Evolutionary conservation across 2,888 invertebrate genomes (phyloP), one percentile per base, ranked within the genome.

Genomic region (Argyra leucocephala): DNA sequence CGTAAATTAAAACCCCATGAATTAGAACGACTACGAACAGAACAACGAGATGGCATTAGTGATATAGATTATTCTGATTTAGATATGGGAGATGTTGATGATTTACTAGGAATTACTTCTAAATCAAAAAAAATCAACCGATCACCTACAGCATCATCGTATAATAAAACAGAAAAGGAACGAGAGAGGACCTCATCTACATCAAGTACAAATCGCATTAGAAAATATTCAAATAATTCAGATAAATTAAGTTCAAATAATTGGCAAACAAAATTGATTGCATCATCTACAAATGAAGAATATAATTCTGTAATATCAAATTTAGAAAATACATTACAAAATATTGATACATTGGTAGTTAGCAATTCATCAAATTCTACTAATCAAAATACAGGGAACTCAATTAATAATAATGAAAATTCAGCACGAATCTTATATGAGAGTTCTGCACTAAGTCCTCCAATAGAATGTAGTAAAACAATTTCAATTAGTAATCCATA

Each of bases 1-100:
- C 85, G 90, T 70, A 91, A 90, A 78, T 74, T 90, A 22, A 90
- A 89, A 75, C 83, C 85, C 0, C 85, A 86, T 70, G 86, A 86
- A 70, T 73, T 83, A 22, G 83, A 83, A 59, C 73, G 82, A 24
- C 71, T 76, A 68, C 76, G 74, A 9, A 71, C 71, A 22, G 76
- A 75, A 64, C 69, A 64, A 59, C 72, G 71, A 67, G 72, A 71
- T 22, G 70, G 67, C 12, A 73, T 67, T 63, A 76, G 74, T 65
- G 77, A 77, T 67, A 78, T 77, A 31, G 79, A 78, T 37, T 74
- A 77, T 31, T 76, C 77, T 12, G 79, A 79, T 61, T 73, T 78
- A 64, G 79, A 79, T 67, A 76, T 78, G 65, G 77, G 77, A 12
- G 78, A 78, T 66, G 78, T 80, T 5, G 78, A 80, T 63, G 78